Evolutionary conservation across 1,140 invertebrate species (phyloP).

Genomic region (Drosophila tani): DNA sequence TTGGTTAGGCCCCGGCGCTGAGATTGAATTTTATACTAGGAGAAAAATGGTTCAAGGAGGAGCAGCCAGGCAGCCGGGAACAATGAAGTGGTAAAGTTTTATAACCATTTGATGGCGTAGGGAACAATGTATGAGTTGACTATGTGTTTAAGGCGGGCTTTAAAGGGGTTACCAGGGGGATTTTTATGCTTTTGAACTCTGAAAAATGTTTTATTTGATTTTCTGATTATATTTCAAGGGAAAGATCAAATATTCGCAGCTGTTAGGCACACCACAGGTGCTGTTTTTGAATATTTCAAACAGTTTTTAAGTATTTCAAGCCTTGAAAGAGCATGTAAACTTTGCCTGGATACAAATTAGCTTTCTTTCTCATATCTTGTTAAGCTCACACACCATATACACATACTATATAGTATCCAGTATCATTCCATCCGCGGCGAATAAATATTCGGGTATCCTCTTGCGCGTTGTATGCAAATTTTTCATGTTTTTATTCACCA

Average conservation of each 20-base stretch:
- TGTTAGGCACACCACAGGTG: neutral
- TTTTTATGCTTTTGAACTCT: neutral
- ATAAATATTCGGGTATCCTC: conserved; percentile 42
- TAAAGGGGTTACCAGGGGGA: neutral
- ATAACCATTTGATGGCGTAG: conserved; percentile 32
- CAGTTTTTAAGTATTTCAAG: neutral
- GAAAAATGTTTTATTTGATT: conserved; percentile 1
- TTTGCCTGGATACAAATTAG: neutral
- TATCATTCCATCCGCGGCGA: neutral
- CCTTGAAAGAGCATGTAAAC: neutral
- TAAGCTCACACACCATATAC: neutral
- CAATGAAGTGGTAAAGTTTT: conserved; percentile 77
- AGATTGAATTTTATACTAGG: conserved; percentile 36
- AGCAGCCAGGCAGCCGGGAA: conserved; percentile 24
- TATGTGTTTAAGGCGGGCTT: conserved; percentile 8
- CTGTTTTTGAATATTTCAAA: neutral
- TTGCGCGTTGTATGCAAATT: conserved; percentile 30
- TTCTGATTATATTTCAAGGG: neutral
- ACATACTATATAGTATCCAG: neutral
- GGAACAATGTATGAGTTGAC: conserved; percentile 18
- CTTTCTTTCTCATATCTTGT: neutral
- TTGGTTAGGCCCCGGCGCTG: conserved; percentile 26
- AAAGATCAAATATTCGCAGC: neutral
- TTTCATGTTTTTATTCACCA: conserved; percentile 21
- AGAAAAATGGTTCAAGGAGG: neutral